Evolutionary conservation across 2,888 invertebrate species (phyloP), one percentile per base, ranked within the genome.

Genomic region (Hirtodrosophila confusa): DNA sequence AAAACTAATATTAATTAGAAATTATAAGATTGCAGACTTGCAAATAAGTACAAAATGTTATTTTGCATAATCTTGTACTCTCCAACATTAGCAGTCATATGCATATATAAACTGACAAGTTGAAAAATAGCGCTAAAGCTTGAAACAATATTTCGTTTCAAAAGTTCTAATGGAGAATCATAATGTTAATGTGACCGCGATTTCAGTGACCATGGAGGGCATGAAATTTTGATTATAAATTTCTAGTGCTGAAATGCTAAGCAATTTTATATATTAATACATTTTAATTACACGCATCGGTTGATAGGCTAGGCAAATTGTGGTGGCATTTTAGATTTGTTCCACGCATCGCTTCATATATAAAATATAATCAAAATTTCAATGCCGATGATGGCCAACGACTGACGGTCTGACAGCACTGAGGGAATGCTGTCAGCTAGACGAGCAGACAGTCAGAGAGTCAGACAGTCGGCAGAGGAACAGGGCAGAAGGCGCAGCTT

Each of bases 341-440:
- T 82, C 67, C 87, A 84, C 84, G 78, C 84, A 86, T 83, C 75
- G 84, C 69, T 79, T 69, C 78, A 78, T 86, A 78, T 75, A 88
- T 88, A 78, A 86, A 89, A 89, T 86, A 84, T 84, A 88, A 84
- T 85, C 86, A 78, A 88, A 79, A 80, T 86, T 87, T 84, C 88
- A 88, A 75, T 74, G 74, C 79, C 86, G 77, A 85, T 80, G 88
- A 82, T 82, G 75, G 80, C 65, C 47, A 69, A 75, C 73, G 9
- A 31, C 31, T 31, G 56, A 45, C 55, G 55, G 10, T 45, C 66
- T 53, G 75, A 56, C 72, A 71, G 36, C 53, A 48, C 58, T 75
- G 89, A 88, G 80, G 89, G 88, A 90, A 90, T 88, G 88, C 88
- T 85, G 86, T 72, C 88, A 72, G 69, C 11, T 24, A 23, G 55